Base-by-base conservation (phyloP, 2,797 vertebrate species). In the Sebastes nivosus region DNA sequence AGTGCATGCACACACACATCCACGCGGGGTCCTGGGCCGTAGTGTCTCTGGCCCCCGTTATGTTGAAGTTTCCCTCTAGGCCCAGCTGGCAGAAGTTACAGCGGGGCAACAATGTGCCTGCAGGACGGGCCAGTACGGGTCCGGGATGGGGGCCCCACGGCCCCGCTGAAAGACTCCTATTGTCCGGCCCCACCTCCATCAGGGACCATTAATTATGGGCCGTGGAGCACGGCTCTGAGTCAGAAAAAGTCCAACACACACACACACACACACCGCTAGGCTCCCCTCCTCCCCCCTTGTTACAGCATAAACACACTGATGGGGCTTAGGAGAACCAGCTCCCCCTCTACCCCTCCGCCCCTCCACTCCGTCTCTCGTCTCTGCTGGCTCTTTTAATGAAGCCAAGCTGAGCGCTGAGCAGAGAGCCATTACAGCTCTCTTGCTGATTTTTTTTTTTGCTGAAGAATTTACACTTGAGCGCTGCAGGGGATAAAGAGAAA, bases 181-280 rank as follows among this genome's bases (percentile, higher is more conserved):
- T 99, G 97, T 98, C 96, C 94, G n/a, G 84, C 92, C 83, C 93
- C 88, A 85, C 94, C 96, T 97, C 95, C 95, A 97, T 96, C 96
- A 97, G 96, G 95, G 95, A 95, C 95, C 95, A 98, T 99, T 98
- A 97, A 98, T 98, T 98, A 98, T 98, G 97, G 97, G 96, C 96
- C 87, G 94, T 84, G 92, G 96, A 97, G 95, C 96, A 96, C 91
- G 88, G 96, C 91, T 93, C 91, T 84, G 81, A 94, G 90, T 92
- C 87, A 87, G 82, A 91, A 87, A 89, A 83, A 83, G 63, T 74
- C 73, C 78, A 81, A 76, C 64, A 70, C 75, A 71, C 63, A 67
- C 54, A 38, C 70, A 70, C 75, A 70, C 75, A 75, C 64, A 75
- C 34, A 75, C 64, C 9, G 46, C 61, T 4, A 57, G 7, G 32